Percentiles rank a stretch among this genome's conserved stretches.
phyloP scores from a whole-genome alignment of 2,113 vertebrate species.

The Myotis lucifugus region DNA sequence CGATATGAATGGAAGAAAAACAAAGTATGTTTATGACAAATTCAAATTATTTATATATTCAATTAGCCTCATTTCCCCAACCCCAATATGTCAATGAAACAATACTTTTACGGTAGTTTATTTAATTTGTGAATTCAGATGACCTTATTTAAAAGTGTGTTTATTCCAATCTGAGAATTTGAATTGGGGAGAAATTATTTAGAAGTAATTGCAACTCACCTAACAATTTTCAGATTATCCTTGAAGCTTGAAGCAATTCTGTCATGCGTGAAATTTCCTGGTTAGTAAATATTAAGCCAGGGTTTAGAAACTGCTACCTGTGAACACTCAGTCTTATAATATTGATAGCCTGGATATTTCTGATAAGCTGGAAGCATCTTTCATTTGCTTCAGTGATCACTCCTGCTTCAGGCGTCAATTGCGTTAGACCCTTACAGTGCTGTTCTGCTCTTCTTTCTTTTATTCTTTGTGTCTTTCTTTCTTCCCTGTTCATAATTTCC shows the following conservation, averaged over 20 bases:
- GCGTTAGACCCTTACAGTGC: neutral
- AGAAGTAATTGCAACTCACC: neutral
- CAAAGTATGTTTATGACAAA: neutral
- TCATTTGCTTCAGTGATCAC: neutral
- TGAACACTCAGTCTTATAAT: neutral
- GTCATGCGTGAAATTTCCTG: neutral
- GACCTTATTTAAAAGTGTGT: neutral
- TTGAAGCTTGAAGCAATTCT: neutral
- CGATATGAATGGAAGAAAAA: neutral
- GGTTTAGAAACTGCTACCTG: neutral
- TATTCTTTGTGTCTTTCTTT: rapidly evolving
- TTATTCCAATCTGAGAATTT: neutral
- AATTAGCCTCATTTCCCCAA: neutral
- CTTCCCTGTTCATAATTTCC: neutral
- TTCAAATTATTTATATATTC: neutral
- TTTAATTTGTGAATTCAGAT: neutral
- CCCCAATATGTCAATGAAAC: neutral
- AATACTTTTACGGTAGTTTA: neutral
- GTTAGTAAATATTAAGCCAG: neutral
- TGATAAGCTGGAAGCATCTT: neutral
- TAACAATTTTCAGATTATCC: neutral
- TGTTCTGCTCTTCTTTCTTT: neutral
- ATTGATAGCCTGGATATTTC: neutral
- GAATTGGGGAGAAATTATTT: neutral
- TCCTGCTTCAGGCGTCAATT: neutral